Base-by-base conservation (phyloP, 1,140 invertebrate genomes). In the Trichonephila clavipes region DNA sequence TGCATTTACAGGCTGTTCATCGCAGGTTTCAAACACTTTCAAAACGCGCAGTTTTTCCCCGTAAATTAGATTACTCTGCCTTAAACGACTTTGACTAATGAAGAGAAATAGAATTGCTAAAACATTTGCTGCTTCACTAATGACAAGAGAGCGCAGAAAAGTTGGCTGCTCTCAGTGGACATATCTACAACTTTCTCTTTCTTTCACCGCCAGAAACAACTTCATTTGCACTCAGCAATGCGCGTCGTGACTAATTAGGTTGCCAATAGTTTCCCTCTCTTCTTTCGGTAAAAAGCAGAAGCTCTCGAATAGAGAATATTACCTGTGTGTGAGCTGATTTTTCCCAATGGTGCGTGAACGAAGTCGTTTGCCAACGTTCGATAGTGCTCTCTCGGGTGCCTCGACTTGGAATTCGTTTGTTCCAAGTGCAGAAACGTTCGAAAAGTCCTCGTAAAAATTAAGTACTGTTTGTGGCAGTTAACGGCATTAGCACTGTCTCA, bases 191-290 rank as follows among this genome's bases (percentile, higher is more conserved):
- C 66, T 62, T 24, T 28, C 66, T 10, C 51, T 8, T 51, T 69
- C 66, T 69, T 24, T 69, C n/a, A 12, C 28, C 16, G 51, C 51
- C 51, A 51, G 51, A 51, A 51, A 51, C 51, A 51, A 51, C 51
- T 51, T 51, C 51, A 51, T 7, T 51, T 51, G 51, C 10, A 51
- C 51, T 8, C 51, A 12, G 51, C 51, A 51, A 51, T 12, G 51
- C 51, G 51, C 34, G 28, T 4, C 4, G 28, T 77, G 28, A 77
- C 66, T 69, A 69, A 77, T 77, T 77, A 40, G 18, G 34, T 77
- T 77, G 72, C 72, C 72, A 77, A 77, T 77, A 77, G 72, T 77
- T 77, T 34, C 34, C 34, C 72, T 2, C 24, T 18, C 72, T 77
- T 77, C 28, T 40, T 24, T 34, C 18, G 6, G 28, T 19, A 40